Percentiles rank a stretch among this genome's conserved stretches.
Conservation (phyloP, 2,888 invertebrate genomes). For the Himalopsyche japonica region DNA sequence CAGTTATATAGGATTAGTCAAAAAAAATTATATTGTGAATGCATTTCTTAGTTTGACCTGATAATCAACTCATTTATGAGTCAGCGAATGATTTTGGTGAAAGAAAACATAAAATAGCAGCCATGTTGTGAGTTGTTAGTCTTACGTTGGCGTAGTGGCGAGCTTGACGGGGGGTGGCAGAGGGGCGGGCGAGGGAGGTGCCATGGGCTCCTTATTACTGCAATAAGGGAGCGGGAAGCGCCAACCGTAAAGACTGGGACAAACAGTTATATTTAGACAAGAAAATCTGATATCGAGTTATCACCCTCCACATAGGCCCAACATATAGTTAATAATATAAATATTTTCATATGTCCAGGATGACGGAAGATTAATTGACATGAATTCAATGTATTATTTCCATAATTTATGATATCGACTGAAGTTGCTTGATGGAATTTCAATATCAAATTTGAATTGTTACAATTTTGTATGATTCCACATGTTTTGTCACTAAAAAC, state of each 20-base stretch:
- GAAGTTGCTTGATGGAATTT: too few relatives aligned
- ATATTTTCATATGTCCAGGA: too few relatives aligned
- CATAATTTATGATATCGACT: too few relatives aligned
- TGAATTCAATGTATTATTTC: too few relatives aligned
- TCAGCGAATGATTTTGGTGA: background rate
- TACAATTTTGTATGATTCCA: too few relatives aligned
- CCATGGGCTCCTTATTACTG: conserved; percentile 80
- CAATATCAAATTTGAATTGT: too few relatives aligned
- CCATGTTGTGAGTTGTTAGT: conserved; percentile 41
- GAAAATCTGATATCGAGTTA: background rate
- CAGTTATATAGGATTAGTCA: too few relatives aligned
- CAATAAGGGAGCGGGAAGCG: conserved; percentile 96
- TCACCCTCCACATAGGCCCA: background rate
- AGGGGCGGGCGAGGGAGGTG: conserved; percentile 78
- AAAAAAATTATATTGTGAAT: too few relatives aligned
- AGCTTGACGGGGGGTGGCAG: conserved; percentile 78
- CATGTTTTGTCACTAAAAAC: too few relatives aligned
- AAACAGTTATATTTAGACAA: background rate
- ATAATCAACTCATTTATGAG: background rate
- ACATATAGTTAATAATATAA: background rate
- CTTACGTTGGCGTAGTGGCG: conserved; percentile 72
- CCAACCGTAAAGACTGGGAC: conserved; percentile 89
- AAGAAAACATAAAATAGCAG: background rate
- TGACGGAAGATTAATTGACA: too few relatives aligned
- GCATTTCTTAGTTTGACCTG: too few relatives aligned